Evolutionary conservation across 2,888 invertebrate genomes (phyloP).

Genomic region (Anagyrus pseudococci): DNA sequence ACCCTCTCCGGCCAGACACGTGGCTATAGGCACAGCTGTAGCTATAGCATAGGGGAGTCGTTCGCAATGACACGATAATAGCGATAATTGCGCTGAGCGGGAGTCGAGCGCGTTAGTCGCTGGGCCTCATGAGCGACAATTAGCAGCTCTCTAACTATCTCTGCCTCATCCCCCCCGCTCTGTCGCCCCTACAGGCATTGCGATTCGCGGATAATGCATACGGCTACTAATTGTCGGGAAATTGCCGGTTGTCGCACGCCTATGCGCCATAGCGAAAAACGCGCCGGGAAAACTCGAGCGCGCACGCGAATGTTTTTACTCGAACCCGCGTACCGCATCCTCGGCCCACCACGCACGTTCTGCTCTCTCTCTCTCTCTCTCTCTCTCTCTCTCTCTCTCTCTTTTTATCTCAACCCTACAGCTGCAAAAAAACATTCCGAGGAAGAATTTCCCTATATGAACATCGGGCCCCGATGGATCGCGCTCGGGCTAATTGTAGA

Average conservation of each 20-base stretch:
- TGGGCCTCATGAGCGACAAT: conserved; percentile 43
- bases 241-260: conserved; percentile 27
- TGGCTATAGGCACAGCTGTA: too few species aligned
- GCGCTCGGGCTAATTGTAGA: not conserved
- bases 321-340: not conserved
- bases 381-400: too few species aligned
- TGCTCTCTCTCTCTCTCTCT: too few species aligned
- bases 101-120: too few species aligned
- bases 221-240: conserved; percentile 37
- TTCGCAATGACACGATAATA: conserved; percentile 47
- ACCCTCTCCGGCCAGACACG: too few species aligned
- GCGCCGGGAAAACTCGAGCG: conserved; percentile 18
- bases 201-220: conserved; percentile 21
- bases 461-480: too few species aligned
- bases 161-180: conserved; percentile 16
- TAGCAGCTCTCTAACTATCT: conserved; percentile 33
- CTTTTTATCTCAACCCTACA: too few species aligned
- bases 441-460: too few species aligned
- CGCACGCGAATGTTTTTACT: not conserved
- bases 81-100: conserved; percentile 51
- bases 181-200: conserved; percentile 21
- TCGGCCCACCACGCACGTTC: too few species aligned
- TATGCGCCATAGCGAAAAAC: not conserved
- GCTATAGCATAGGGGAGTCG: not conserved
- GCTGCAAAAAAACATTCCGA: too few species aligned